Conservation (phyloP, 23 tunicate species). For the Aplidium turbinatum region DNA sequence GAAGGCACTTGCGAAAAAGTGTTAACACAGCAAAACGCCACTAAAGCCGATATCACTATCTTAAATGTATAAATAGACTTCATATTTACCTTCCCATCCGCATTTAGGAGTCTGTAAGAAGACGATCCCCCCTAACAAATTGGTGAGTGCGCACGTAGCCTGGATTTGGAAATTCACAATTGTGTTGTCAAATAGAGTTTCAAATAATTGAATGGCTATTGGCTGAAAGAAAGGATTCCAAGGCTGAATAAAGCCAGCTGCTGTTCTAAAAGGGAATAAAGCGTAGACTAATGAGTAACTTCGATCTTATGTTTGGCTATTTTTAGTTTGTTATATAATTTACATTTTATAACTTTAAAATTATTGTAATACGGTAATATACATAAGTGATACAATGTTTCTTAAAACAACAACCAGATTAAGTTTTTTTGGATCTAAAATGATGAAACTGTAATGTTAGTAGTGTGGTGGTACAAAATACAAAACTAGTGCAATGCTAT, state of each 20-base stretch:
- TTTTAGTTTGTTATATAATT: neutral
- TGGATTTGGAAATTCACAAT: slow-evolving; percentile 17
- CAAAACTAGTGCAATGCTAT: too few relatives aligned
- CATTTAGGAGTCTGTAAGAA: slow-evolving; percentile 35
- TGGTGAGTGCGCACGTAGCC: slow-evolving; percentile 37
- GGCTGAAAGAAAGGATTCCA: slow-evolving; percentile 74
- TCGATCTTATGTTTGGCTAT: neutral
- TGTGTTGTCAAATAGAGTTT: slow-evolving; percentile 30
- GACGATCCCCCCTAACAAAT: neutral
- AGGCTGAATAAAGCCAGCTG: slow-evolving; percentile 26
- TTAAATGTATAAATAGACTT: too few relatives aligned
- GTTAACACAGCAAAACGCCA: too few relatives aligned
- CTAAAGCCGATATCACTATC: too few relatives aligned
- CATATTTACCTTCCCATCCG: slow-evolving; percentile 73
- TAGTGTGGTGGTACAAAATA: too few relatives aligned
- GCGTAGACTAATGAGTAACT: slow-evolving; percentile 1
- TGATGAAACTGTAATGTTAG: too few relatives aligned
- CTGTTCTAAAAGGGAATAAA: slow-evolving; percentile 23
- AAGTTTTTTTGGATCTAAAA: too few relatives aligned
- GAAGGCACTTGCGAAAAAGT: too few relatives aligned
- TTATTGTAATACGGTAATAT: neutral
- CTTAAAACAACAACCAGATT: too few relatives aligned
- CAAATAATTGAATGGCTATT: slow-evolving; percentile 53
- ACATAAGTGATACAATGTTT: too few relatives aligned
- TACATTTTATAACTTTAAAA: neutral